A percentile compares a stretch with the other conserved stretches of the same genome.
These are phyloP conservation scores for Percopsis omiscomaycus DNA, from an alignment of 2,797 vertebrate genomes.

Conservation along the genomic window DNA sequence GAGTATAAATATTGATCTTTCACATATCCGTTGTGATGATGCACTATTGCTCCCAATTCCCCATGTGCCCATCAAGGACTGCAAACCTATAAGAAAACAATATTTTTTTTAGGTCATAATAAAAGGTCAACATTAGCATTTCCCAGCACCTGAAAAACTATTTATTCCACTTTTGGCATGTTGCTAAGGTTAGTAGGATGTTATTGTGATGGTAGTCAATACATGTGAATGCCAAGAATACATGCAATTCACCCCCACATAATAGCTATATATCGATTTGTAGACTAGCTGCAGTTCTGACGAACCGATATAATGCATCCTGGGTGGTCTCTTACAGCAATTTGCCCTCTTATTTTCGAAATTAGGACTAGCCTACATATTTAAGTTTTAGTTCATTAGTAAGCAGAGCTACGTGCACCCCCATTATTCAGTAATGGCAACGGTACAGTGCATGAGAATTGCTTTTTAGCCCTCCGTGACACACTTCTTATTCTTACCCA, in stretches of 20 bases:
- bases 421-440: neutral
- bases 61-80: neutral
- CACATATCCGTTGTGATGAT: too few relatives aligned
- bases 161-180: neutral
- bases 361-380: neutral
- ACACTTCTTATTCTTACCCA: constrained; percentile 11
- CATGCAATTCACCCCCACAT: constrained; percentile 3
- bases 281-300: neutral
- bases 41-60: neutral
- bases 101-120: neutral
- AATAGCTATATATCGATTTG: neutral
- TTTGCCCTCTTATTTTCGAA: neutral
- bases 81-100: neutral
- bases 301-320: neutral
- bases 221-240: neutral
- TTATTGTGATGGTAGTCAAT: neutral
- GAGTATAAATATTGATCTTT: too few relatives aligned
- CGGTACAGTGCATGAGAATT: neutral
- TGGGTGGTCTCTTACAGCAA: neutral
- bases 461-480: constrained; percentile 11
- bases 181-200: constrained; percentile 7
- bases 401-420: neutral
- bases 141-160: constrained; percentile 5
- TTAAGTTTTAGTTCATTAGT: constrained; percentile 1
- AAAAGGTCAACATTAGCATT: constrained; percentile 27